Percentiles rank a stretch among this genome's conserved stretches.
These are phyloP conservation scores for Chunga burmeisteri DNA, from an alignment of 2,113 vertebrate species.

Conservation along the genomic window DNA sequence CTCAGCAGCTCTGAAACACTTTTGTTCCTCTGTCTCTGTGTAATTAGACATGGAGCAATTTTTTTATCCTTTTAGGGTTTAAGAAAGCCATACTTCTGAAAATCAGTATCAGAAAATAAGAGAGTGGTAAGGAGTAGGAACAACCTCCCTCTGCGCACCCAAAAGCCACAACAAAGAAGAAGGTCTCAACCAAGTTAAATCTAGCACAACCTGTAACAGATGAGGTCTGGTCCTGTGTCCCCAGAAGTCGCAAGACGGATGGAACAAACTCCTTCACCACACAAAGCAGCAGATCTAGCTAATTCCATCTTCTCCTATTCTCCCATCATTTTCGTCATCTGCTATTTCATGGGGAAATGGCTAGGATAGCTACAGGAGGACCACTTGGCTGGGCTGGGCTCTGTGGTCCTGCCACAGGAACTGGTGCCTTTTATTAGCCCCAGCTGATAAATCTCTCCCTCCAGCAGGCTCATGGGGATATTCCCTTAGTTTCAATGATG, in stretches of 20 bases:
- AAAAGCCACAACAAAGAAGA: not conserved
- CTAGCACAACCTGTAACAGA: not conserved
- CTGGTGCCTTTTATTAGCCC: not conserved
- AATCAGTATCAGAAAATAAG: not conserved
- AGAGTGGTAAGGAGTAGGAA: not conserved
- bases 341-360: not conserved
- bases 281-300: not conserved
- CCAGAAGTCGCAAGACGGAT: not conserved
- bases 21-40: not conserved
- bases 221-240: not conserved
- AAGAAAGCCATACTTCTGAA: not conserved
- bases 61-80: not conserved
- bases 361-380: rapidly evolving
- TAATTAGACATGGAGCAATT: not conserved
- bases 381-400: not conserved
- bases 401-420: not conserved
- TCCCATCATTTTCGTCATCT: not conserved
- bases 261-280: not conserved
- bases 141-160: not conserved
- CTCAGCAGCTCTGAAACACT: not conserved
- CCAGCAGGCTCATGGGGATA: not conserved
- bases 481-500: not conserved
- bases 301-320: not conserved
- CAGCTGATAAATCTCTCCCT: not conserved
- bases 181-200: not conserved